Base-by-base conservation (phyloP, 2,113 vertebrate genomes). In the Irena cyanogastra region DNA sequence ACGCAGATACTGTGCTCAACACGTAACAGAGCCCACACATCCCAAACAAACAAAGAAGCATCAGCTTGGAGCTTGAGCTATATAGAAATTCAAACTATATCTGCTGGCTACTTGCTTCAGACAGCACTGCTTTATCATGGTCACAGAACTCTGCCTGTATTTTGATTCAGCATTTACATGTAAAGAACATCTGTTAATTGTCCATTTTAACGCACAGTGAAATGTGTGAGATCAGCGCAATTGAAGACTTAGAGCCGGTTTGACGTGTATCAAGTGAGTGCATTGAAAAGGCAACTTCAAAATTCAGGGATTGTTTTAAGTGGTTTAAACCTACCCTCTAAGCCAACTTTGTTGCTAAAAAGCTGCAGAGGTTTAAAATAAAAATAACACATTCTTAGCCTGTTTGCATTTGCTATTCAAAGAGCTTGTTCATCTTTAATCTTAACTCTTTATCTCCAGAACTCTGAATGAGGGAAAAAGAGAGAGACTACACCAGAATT, bases 381-480 rank as follows among this genome's bases (percentile, higher is more conserved):
- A 93, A 96, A 90, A 77, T 75, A 93, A 88, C 35, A 95, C 65
- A 52, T 89, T 90, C 92, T 97, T 87, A 96, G 66, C 49, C 80
- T 80, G 90, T 95, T 94, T 88, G 39, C 63, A 70, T 97, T 97
- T 96, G 95, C 95, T 94, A 83, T 92, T 95, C 90, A 97, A 97
- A 96, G 93, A 72, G n/a, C 88, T 93, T 87, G 78, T 95, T 97
- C 93, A 19, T 90, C 87, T 93, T 98, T 97, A 96, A 96, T 97
- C 94, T 95, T 90, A 96, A 94, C 60, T 94, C 96, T 97, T 97
- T 95, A 96, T 98, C 97, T 97, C 88, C 47, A 68, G 54, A 91
- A 97, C 87, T 81, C 71, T 96, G 92, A 95, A 90, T 93, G 53
- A 33, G 14, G 35, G 26, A 41, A 87, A 92, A 96, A 84, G 89